Conservation (phyloP, 2,888 invertebrate species). For the Gymnosoma rotundatum region DNA sequence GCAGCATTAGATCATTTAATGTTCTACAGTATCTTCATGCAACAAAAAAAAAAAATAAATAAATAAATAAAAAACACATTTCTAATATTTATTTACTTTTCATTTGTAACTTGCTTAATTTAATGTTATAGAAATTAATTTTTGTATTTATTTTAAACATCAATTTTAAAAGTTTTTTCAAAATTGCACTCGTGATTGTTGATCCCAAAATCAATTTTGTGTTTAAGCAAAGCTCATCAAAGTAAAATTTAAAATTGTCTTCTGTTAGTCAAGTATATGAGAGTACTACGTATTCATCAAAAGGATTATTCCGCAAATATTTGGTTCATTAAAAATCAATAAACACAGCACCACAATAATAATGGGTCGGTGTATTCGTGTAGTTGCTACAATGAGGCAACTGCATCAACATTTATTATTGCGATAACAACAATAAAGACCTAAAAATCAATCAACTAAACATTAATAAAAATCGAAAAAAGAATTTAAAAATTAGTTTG, state of each 20-base stretch:
- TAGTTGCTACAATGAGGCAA: constrained; percentile 33
- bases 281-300: constrained; percentile 62
- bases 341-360: constrained; percentile 74
- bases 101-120: constrained; percentile 2
- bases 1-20: neutral
- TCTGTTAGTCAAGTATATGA: neutral
- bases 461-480: constrained; percentile 49
- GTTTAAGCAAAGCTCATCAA: constrained; percentile 7
- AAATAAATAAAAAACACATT: neutral
- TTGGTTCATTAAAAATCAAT: constrained; percentile 80
- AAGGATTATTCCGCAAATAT: constrained; percentile 73
- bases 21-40: neutral
- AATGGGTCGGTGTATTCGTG: constrained; percentile 26
- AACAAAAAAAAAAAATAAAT: no score
- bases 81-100: neutral
- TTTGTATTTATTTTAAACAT: constrained; percentile 51
- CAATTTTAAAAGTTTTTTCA: constrained; percentile 18
- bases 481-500: constrained; percentile 10
- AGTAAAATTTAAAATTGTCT: constrained; percentile 17
- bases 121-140: constrained; percentile 46
- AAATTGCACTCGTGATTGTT: constrained; percentile 47
- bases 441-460: constrained; percentile 62
- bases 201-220: constrained; percentile 53
- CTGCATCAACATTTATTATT: constrained; percentile 36
- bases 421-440: constrained; percentile 24